phyloP scores from a whole-genome alignment of 2,888 invertebrate genomes.

The Xestoiulus laeticollis region DNA sequence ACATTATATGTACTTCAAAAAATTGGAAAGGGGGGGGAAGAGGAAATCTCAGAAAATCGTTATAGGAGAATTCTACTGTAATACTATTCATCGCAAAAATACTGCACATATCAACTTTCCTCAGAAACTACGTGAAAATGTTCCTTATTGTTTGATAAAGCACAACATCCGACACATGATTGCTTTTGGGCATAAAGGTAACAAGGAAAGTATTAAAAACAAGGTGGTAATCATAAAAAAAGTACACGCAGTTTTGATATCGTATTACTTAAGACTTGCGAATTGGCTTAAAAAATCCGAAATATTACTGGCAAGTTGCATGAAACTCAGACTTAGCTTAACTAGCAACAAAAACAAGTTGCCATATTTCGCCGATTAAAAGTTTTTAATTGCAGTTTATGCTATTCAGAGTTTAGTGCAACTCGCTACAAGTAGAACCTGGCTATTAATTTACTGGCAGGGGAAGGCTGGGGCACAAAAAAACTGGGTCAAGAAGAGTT shows the following conservation, averaged over 20 bases:
- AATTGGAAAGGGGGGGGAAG: no score
- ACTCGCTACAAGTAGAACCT: background rate
- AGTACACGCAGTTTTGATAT: background rate
- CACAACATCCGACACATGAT: background rate
- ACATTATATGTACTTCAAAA: no score
- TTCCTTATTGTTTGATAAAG: background rate
- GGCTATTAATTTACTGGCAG: background rate
- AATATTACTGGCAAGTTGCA: background rate
- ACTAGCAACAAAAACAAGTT: background rate
- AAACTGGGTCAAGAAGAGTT: constrained; percentile 6
- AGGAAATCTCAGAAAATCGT: no score
- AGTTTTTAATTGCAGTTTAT: background rate
- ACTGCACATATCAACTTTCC: no score
- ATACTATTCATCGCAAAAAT: background rate
- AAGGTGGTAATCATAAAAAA: background rate
- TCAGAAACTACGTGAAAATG: no score
- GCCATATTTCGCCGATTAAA: background rate
- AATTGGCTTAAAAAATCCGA: constrained; percentile 20
- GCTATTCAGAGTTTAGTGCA: background rate
- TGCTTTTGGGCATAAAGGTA: background rate
- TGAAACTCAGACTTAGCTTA: background rate
- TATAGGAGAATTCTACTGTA: no score
- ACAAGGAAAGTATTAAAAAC: background rate
- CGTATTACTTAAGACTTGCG: constrained; percentile 34
- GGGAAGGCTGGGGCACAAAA: background rate